phyloP scores from a whole-genome alignment of 1,140 invertebrate species.

The Micrasema minimum region DNA sequence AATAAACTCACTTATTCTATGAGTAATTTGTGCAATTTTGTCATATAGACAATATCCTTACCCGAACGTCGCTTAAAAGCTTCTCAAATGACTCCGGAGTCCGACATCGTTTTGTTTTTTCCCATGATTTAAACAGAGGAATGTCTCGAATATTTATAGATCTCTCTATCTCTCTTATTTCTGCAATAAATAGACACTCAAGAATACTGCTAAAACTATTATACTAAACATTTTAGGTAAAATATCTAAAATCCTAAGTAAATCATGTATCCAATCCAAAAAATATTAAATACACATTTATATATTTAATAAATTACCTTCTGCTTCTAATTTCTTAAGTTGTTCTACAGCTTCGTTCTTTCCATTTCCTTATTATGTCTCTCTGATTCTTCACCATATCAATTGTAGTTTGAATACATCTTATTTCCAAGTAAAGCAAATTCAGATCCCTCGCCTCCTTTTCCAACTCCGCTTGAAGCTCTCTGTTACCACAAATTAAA shows the following conservation, averaged over 20 bases:
- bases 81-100: constrained; percentile 26
- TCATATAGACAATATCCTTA: constrained; percentile 19
- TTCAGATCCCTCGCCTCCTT: constrained; percentile 33
- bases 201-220: no score
- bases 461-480: constrained; percentile 22
- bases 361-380: constrained; percentile 19
- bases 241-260: no score
- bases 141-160: constrained; percentile 26
- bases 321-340: constrained; percentile 32
- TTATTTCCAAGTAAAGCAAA: constrained; percentile 19
- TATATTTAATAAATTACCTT: no score
- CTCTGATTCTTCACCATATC: constrained; percentile 19
- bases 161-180: constrained; percentile 30
- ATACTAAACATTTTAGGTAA: no score
- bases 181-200: constrained; percentile 26
- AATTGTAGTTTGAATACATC: constrained; percentile 14
- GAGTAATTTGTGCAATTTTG: no score
- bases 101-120: constrained; percentile 26
- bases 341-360: constrained; percentile 30
- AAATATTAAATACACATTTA: no score
- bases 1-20: not conserved
- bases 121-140: constrained; percentile 30
- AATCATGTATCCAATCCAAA: no score
- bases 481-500: constrained; percentile 21
- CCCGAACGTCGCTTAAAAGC: constrained; percentile 30